phyloP scores from a whole-genome alignment of 2,888 invertebrate species.

The Pollenia amentaria region DNA sequence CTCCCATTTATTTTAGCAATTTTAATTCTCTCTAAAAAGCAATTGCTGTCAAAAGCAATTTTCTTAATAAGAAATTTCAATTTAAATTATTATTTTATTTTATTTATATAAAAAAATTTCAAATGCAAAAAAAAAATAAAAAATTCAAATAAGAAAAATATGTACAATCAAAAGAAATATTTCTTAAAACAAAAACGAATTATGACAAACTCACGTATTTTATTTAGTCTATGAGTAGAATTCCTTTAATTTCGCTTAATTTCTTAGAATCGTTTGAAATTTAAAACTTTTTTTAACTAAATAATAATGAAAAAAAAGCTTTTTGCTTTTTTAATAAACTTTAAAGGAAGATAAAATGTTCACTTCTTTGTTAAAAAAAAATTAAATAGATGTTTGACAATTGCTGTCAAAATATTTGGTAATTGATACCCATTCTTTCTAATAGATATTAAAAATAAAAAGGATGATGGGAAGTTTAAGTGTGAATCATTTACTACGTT shows the following conservation, averaged over 20 bases:
- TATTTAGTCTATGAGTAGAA: conserved; percentile 40
- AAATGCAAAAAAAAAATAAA: conserved; percentile 15
- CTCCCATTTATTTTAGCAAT: conserved; percentile 40
- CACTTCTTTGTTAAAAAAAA: background rate
- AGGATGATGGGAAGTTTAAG: conserved; percentile 36
- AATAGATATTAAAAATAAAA: conserved; percentile 44
- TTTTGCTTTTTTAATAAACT: conserved; percentile 9
- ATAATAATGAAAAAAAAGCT: conserved; percentile 36
- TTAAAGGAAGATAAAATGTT: background rate
- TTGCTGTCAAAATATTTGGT: conserved; percentile 77
- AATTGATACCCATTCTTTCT: conserved; percentile 74
- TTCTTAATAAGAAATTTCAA: conserved; percentile 71
- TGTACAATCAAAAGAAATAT: background rate
- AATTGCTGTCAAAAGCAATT: conserved; percentile 74
- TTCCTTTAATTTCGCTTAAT: conserved; percentile 21
- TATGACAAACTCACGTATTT: conserved; percentile 45
- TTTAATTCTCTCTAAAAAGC: conserved; percentile 47
- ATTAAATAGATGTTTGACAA: conserved; percentile 67
- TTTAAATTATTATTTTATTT: conserved; percentile 52
- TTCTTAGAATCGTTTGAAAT: conserved; percentile 64
- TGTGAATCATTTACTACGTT: conserved; percentile 65
- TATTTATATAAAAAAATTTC: conserved; percentile 31
- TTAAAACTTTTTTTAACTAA: conserved; percentile 50
- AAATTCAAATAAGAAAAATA: background rate
- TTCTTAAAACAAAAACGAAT: conserved; percentile 23